A percentile compares a stretch with the other conserved stretches of the same genome.
Evolutionary conservation across 2,797 vertebrate genomes (phyloP).

Genomic region (Ispidina lecontei): DNA sequence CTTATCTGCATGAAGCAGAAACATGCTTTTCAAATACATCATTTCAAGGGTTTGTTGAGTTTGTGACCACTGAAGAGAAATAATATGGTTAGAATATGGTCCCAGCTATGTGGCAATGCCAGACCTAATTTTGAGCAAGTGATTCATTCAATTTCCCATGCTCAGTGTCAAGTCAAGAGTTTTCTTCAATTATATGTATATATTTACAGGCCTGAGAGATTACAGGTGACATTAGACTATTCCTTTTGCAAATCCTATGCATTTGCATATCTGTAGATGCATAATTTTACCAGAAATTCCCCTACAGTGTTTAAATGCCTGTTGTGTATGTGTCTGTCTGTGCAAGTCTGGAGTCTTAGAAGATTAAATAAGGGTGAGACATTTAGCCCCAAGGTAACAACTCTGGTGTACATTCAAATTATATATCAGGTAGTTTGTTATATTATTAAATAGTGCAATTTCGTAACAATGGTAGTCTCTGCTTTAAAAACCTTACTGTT

Average conservation of each 20-base stretch:
- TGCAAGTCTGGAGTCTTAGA: slow-evolving; percentile 18
- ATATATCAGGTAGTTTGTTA: background rate
- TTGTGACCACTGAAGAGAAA: background rate
- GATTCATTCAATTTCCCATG: background rate
- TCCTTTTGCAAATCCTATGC: background rate
- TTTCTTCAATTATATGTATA: slow-evolving; percentile 6
- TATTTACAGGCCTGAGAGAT: background rate
- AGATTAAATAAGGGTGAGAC: slow-evolving; percentile 52
- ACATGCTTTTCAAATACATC: background rate
- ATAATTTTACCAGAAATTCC: slow-evolving; percentile 39
- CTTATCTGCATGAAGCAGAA: background rate
- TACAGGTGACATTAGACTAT: slow-evolving; percentile 44
- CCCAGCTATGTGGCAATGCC: background rate
- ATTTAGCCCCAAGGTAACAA: slow-evolving; percentile 34
- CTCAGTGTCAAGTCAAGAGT: background rate
- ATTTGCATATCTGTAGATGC: slow-evolving; percentile 40
- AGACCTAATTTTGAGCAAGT: background rate
- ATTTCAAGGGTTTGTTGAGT: background rate
- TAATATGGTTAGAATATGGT: background rate
- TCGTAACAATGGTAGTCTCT: background rate
- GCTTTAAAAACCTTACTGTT: background rate
- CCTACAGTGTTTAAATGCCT: slow-evolving; percentile 17
- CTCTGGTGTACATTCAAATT: slow-evolving; percentile 29
- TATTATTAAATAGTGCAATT: slow-evolving; percentile 15
- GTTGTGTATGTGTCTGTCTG: background rate